Base-by-base conservation (phyloP, 2,888 invertebrate species). In the Vandiemenella viatica region DNA sequence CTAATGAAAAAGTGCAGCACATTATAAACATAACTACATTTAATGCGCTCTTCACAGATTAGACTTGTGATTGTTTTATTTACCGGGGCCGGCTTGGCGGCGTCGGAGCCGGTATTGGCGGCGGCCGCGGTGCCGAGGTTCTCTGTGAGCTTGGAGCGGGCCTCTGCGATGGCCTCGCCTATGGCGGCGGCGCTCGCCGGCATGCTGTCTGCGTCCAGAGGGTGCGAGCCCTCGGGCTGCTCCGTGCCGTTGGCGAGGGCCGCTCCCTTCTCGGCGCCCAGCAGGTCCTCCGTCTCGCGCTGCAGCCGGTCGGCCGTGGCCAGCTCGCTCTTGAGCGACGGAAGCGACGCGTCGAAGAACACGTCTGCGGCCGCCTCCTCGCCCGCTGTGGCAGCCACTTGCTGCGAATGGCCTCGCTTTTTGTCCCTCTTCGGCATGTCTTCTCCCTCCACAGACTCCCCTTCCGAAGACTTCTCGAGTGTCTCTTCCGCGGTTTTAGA, bases 141-240 rank as follows among this genome's bases (percentile, higher is more conserved):
- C 44, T 49, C 50, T 15, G 52, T 40, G 22, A 51, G 51, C 15
- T 37, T 43, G 20, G 47, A 23, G 45, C 54, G 37, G 52, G 50
- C 53, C 18, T 60, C 60, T 16, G 53, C 52, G 49, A 51, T 47
- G 40, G 21, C 13, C 48, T 49, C 26, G 44, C 44, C 38, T 13
- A 37, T 40, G 17, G 45, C 26, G 17, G 43, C 18, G 40, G 26
- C 21, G 42, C 13, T 15, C 20, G 17, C 42, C 8, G 42, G 7
- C 10, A 20, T 18, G 42, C 13, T n/a, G 42, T 13, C n/a, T 19
- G 20, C n/a, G 20, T 21, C 21, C 38, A 38, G 16, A 18, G 16
- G 38, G 16, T 38, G 38, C 16, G 38, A 38, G n/a, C n/a, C n/a
- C n/a, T n/a, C n/a, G n/a, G n/a, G n/a, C n/a, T n/a, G n/a, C n/a